Evolutionary conservation across 2,797 vertebrate species (phyloP).

Genomic region (Chelidonichthys spinosus): DNA sequence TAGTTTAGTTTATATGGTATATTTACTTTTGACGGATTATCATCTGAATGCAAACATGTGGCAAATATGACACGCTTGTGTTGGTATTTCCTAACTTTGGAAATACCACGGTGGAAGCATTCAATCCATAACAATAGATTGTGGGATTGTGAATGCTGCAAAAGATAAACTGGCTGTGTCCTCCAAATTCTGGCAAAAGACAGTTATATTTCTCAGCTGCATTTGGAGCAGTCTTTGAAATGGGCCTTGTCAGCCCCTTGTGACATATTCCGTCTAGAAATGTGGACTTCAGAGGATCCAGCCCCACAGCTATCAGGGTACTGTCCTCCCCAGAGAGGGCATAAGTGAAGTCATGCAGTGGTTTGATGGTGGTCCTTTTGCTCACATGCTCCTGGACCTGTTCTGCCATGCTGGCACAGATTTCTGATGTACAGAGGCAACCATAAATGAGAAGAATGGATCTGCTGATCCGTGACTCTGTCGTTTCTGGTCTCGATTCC

Average conservation of each 20-base stretch:
- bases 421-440: conserved; percentile 28
- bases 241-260: conserved; percentile 19
- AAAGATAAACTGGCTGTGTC: conserved; percentile 9
- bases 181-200: conserved; percentile 16
- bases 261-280: conserved; percentile 28
- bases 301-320: conserved; percentile 5
- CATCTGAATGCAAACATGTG: background rate
- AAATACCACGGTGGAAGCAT: background rate
- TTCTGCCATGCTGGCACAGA: conserved; percentile 11
- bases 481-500: conserved; percentile 5
- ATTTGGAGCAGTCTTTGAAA: conserved; percentile 24
- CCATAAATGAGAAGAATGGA: conserved; percentile 23
- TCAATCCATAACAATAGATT: background rate
- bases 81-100: background rate
- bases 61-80: background rate
- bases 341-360: conserved; percentile 11
- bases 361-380: conserved; percentile 16
- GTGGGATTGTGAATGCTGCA: background rate
- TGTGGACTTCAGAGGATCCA: conserved; percentile 22
- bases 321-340: conserved; percentile 15
- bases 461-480: conserved; percentile 26
- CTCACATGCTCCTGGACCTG: conserved; percentile 15
- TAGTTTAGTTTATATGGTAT: background rate
- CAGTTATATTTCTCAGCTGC: conserved; percentile 5
- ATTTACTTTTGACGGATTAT: background rate